Percentiles rank a stretch among this genome's conserved stretches.
These are phyloP conservation scores for Eriosoma lanigerum DNA, from an alignment of 1,140 invertebrate genomes.

Conservation along the genomic window DNA sequence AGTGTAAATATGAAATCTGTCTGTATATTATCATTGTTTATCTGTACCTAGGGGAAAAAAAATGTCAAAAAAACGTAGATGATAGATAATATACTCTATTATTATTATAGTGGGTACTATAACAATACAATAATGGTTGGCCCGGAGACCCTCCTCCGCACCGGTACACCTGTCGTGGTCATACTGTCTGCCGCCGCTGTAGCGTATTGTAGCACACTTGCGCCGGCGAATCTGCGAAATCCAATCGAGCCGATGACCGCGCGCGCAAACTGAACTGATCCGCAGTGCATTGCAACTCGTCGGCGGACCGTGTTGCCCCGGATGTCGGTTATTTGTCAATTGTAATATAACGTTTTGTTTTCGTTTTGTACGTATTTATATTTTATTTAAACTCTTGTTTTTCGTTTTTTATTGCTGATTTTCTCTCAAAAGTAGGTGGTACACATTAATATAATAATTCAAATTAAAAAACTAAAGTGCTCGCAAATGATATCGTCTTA, in stretches of 20 bases:
- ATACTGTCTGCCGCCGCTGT: slow-evolving; percentile 23
- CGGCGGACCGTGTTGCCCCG: slow-evolving; percentile 7
- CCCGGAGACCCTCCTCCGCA: neutral
- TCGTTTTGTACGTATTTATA: neutral
- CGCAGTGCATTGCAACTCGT: slow-evolving; percentile 38
- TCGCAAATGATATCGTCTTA: slow-evolving; percentile 41
- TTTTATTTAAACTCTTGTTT: neutral
- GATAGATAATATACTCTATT: neutral
- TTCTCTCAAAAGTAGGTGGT: neutral
- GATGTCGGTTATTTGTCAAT: neutral
- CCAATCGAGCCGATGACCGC: slow-evolving; percentile 49
- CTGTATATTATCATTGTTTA: too few species aligned
- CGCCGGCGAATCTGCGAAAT: slow-evolving; percentile 49
- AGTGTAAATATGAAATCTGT: too few species aligned
- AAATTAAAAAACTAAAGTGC: slow-evolving; percentile 8
- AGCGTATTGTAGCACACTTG: slow-evolving; percentile 25
- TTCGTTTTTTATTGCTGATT: neutral
- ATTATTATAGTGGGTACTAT: neutral
- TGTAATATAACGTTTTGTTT: neutral
- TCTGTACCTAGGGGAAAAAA: too few species aligned
- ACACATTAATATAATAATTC: neutral
- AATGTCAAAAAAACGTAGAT: too few species aligned
- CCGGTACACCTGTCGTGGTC: slow-evolving; percentile 33
- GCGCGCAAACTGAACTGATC: slow-evolving; percentile 42
- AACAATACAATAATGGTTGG: neutral